phyloP scores from a whole-genome alignment of 2,113 vertebrate genomes.

The Eira barbara region DNA sequence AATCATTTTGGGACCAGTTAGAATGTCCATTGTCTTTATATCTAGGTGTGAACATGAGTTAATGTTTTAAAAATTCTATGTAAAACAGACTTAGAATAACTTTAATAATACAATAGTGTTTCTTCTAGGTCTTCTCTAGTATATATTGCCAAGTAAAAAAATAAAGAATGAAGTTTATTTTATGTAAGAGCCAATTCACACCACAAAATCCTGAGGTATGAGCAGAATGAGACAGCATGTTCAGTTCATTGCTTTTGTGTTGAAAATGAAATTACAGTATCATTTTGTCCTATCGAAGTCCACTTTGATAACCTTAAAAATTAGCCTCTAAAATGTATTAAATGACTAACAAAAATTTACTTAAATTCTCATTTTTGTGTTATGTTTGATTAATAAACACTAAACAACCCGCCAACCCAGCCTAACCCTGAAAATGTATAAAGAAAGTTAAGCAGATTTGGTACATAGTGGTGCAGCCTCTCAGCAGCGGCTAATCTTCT shows the following conservation, averaged over 20 bases:
- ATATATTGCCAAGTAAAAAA: conserved; percentile 14
- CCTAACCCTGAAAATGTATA: neutral
- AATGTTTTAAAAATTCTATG: neutral
- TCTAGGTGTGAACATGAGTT: neutral
- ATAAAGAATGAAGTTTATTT: neutral
- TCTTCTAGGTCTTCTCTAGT: neutral
- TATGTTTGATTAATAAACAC: neutral
- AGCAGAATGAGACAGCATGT: neutral
- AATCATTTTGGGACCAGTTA: neutral
- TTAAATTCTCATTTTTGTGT: conserved; percentile 6
- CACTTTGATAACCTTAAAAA: neutral
- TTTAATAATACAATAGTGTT: neutral
- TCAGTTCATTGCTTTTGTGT: neutral
- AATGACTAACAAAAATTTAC: neutral
- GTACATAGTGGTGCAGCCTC: neutral
- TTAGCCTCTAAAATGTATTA: neutral
- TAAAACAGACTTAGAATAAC: neutral
- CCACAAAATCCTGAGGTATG: neutral
- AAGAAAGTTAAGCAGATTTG: neutral
- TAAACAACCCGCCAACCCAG: neutral
- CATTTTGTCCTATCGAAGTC: neutral
- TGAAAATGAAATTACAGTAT: neutral
- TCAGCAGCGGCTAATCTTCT: neutral
- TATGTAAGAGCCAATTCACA: neutral
- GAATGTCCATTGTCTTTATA: neutral